Evolutionary conservation across 2,888 invertebrate genomes (phyloP), one percentile per base, ranked within the genome.

Genomic region (Xestobium rufovillosum): DNA sequence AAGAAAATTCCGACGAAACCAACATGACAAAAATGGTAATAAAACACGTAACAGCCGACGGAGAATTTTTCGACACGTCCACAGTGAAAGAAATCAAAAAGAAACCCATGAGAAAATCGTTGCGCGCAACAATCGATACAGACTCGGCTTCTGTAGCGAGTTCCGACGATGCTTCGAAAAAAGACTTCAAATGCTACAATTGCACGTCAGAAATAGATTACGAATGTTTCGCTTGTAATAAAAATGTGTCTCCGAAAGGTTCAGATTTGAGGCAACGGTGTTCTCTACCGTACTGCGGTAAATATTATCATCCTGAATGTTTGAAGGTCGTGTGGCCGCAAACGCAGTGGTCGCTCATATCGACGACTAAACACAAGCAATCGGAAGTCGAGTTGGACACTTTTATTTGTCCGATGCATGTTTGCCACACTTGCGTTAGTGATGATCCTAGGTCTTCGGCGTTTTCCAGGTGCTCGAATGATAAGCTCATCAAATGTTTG

Each of bases 381-480:
- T 43, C 42, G 1, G 39, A 44, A 11, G 65, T 64, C 30, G 56
- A 61, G 23, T 60, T 70, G 1, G 75, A 75, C 48, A 66, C 72
- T 0, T 66, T 86, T 4, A 73, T 75, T 0, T 91, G 91, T 58
- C 88, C 91, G 0, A 72, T 80, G 34, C 91, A 91, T 54, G 75
- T 81, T 0, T 91, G 91, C 51, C 89, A 90, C 55, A 88, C 86
- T 0, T 91, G 91, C 55, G 80, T 81, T 11, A 83, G 84, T 0
- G 86, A 87, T 49, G 55, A 65, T 42, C 60, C 62, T 1, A 44
- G 56, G 15, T 6, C 23, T 19, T 51, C 52, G 4, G 47, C 56
- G 2, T 50, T 45, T 12, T 51, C 60, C 2, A 44, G 57, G 4
- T 55, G 56, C 36, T 45, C 52, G 13, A 50, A 50, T 16, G 50